Conservation (phyloP, 2,888 invertebrate genomes). For the Brachypterus glaber region DNA sequence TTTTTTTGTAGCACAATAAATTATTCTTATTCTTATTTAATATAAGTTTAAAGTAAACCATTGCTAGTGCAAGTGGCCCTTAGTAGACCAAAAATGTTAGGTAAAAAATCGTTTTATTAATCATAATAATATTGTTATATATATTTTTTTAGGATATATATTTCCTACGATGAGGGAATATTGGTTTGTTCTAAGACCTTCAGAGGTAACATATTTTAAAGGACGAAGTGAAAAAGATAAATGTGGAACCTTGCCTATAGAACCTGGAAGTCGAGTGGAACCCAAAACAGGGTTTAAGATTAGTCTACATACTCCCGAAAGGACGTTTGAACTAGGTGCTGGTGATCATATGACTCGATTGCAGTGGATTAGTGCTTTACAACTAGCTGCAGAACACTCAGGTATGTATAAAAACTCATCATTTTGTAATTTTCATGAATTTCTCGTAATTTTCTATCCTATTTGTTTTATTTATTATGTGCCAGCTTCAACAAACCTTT, state of each 20-base stretch:
- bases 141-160: too few relatives aligned
- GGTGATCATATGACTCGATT: constrained; percentile 66
- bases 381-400: constrained; percentile 61
- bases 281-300: constrained; percentile 54
- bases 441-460: too few relatives aligned
- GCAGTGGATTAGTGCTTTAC: constrained; percentile 68
- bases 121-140: too few relatives aligned
- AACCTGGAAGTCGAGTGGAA: constrained; percentile 57
- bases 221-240: constrained; percentile 57
- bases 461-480: too few relatives aligned
- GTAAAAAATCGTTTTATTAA: too few relatives aligned
- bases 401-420: constrained; percentile 28
- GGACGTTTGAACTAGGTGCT: constrained; percentile 64
- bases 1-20: too few relatives aligned
- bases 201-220: constrained; percentile 65
- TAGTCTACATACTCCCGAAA: constrained; percentile 57
- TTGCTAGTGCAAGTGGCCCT: too few relatives aligned
- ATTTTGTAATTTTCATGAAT: too few relatives aligned
- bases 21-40: too few relatives aligned
- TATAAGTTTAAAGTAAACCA: too few relatives aligned
- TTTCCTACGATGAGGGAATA: constrained; percentile 69
- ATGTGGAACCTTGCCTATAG: constrained; percentile 57
- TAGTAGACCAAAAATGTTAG: too few relatives aligned
- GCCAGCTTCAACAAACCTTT: too few relatives aligned
- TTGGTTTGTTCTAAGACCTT: constrained; percentile 72